Evolutionary conservation across 1,140 invertebrate genomes (phyloP).

Genomic region (Acromyrmex heyeri): DNA sequence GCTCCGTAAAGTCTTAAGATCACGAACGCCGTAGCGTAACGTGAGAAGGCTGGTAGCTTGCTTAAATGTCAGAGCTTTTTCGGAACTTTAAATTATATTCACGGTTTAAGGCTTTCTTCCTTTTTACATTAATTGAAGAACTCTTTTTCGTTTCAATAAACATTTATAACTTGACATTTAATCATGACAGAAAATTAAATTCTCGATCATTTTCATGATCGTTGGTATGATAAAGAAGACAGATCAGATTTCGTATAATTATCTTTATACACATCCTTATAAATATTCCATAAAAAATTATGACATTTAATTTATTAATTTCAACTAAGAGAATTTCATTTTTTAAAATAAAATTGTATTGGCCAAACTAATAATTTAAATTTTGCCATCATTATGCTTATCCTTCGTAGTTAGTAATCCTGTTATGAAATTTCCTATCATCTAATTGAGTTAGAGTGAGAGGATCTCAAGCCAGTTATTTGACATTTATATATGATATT

Average conservation of each 20-base stretch:
- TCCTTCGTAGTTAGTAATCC: conserved; percentile 9
- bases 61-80: conserved; percentile 28
- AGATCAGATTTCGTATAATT: conserved; percentile 14
- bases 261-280: background rate
- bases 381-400: conserved; percentile 43
- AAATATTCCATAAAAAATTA: background rate
- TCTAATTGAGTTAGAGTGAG: conserved; percentile 39
- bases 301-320: background rate
- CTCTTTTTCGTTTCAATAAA: conserved; percentile 15
- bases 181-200: conserved; percentile 3
- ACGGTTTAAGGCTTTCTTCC: background rate
- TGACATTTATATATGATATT: conserved; percentile 52
- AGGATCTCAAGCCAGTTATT: conserved; percentile 46
- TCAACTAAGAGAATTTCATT: background rate
- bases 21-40: conserved; percentile 10
- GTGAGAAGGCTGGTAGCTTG: conserved; percentile 9
- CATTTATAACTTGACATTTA: conserved; percentile 46
- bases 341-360: background rate
- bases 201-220: background rate
- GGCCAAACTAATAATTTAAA: conserved; percentile 37
- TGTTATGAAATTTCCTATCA: conserved; percentile 46
- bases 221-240: background rate
- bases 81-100: conserved; percentile 22
- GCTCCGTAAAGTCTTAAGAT: conserved; percentile 18
- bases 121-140: background rate